Base-by-base conservation (phyloP, 2,888 invertebrate species). In the Iselma pallidipennis region DNA sequence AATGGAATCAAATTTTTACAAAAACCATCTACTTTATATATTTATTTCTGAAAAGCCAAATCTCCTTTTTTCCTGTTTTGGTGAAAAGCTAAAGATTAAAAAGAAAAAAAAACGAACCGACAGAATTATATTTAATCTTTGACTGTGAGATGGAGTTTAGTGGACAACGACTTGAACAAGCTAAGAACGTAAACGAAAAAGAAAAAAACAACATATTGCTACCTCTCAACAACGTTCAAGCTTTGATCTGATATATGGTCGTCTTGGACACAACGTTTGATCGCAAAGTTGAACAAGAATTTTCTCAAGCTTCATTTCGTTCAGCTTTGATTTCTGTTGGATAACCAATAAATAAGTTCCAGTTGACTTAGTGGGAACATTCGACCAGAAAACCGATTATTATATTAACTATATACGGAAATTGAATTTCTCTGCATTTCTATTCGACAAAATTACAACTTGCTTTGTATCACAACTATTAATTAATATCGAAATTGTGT, bases 201-300 rank as follows among this genome's bases (percentile, higher is more conserved):
- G n/a, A n/a, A n/a, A 48, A 57, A 19, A 53, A 53, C 28, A 45
- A 49, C 28, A 28, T 50, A 48, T 54, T 59, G 54, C 53, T 59
- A 59, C 53, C 33, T 59, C 37, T 49, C 54, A 25, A 59, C 33
- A 33, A 31, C 29, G 28, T 58, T 53, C 31, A 49, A 54, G 49
- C 58, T 59, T 59, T 59, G 58, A 53, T 49, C 58, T 28, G 48
- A 53, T 48, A 37, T 37, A 52, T 31, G 49, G 48, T 12, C 19
- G 49, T 52, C 53, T 53, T 58, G 16, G 53, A 51, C 51, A 45
- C 51, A 52, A 48, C 42, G 57, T 57, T 57, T 57, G 57, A 57
- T 57, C 57, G 14, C 57, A 59, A 48, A 59, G 33, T 58, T 48
- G 52, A 53, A 49, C 52, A 58, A 53, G 58, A 45, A 49, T 58